These are phyloP conservation scores for Limnephilus lunatus DNA, from an alignment of 2,888 invertebrate genomes.

Conservation along the genomic window DNA sequence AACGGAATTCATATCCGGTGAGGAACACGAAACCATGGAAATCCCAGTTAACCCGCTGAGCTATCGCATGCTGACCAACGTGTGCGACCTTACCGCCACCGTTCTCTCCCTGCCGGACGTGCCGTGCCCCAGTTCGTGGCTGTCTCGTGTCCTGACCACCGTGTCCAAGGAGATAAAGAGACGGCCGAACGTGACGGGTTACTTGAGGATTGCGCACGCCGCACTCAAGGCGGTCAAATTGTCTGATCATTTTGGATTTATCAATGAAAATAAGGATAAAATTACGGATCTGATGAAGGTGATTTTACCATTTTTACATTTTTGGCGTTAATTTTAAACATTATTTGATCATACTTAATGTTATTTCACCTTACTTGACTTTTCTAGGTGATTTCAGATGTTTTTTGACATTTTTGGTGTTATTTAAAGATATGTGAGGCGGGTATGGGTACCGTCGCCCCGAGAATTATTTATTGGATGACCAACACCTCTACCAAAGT, in stretches of 20 bases:
- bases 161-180: not conserved
- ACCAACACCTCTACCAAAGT: too few relatives aligned
- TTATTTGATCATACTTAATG: not conserved
- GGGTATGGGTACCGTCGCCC: too few relatives aligned
- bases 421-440: not conserved
- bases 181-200: conserved; percentile 35
- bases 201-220: conserved; percentile 56
- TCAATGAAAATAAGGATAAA: not conserved
- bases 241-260: conserved; percentile 6
- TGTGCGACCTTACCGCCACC: conserved; percentile 58
- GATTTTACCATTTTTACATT: not conserved
- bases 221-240: conserved; percentile 43
- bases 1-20: not conserved
- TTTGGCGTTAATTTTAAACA: too few relatives aligned
- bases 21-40: conserved; percentile 49
- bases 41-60: conserved; percentile 35
- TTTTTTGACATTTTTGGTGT: not conserved
- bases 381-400: too few relatives aligned
- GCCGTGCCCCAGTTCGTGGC: conserved; percentile 38
- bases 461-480: too few relatives aligned
- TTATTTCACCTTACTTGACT: too few relatives aligned
- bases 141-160: not conserved
- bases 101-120: conserved; percentile 19
- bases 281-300: conserved; percentile 37
- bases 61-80: conserved; percentile 60